Conservation (phyloP, 2,797 vertebrate species). For the Meda fulgida region DNA sequence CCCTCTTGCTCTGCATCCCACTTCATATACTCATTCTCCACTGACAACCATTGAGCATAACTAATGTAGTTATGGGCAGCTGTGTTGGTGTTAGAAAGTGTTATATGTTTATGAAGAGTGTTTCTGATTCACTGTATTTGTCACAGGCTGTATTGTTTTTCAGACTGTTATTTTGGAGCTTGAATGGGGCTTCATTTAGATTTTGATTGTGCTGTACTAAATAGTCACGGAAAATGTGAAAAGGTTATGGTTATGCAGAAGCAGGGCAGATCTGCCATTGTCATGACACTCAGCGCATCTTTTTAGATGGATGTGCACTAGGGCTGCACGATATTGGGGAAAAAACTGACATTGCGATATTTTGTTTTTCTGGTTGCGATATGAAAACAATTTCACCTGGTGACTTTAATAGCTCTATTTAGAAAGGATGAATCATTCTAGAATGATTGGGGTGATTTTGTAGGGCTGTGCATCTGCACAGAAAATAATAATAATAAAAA, state of each 20-base stretch:
- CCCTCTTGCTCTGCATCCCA: not conserved
- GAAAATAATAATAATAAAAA: too few species aligned
- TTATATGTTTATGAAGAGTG: conserved; percentile 1
- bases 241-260: not conserved
- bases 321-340: not conserved
- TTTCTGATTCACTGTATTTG: conserved; percentile 25
- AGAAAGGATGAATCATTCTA: not conserved
- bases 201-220: conserved; percentile 3
- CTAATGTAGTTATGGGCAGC: conserved; percentile 16
- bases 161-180: not conserved
- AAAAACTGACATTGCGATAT: not conserved
- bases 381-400: not conserved
- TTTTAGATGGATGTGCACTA: not conserved
- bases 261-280: not conserved
- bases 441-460: not conserved
- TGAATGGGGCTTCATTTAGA: conserved; percentile 9
- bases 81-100: conserved; percentile 9
- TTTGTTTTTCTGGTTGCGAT: not conserved
- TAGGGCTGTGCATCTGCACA: not conserved
- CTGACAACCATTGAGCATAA: conserved; percentile 6
- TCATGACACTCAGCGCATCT: not conserved
- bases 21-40: conserved; percentile 10
- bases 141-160: not conserved
- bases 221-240: conserved; percentile 12
- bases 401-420: not conserved